Evolutionary conservation across 2,113 vertebrate genomes (phyloP).

Genomic region (Diphyllodes magnificus): DNA sequence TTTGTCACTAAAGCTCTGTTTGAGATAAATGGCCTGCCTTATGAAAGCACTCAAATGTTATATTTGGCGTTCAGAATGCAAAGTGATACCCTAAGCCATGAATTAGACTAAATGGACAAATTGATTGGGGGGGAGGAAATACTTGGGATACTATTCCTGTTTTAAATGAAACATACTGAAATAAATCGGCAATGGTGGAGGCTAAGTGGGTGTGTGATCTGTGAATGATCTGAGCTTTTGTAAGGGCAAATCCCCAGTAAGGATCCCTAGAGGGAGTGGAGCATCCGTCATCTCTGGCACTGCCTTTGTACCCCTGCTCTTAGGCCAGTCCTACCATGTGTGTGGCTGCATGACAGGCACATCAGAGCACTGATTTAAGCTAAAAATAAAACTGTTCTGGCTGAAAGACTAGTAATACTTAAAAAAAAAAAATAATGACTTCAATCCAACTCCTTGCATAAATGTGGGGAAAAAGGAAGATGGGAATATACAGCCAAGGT

Average conservation of each 20-base stretch:
- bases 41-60: background rate
- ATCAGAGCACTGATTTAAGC: background rate
- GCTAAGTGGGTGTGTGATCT: background rate
- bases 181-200: fast-evolving
- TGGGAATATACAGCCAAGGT: background rate
- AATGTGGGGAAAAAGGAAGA: background rate
- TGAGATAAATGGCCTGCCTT: background rate
- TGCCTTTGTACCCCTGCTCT: background rate
- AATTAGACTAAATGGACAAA: background rate
- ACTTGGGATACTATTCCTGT: background rate
- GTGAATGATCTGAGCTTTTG: fast-evolving
- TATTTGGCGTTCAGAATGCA: background rate
- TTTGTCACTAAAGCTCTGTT: background rate
- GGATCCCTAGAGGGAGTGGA: background rate
- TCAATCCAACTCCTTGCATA: background rate
- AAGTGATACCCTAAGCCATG: background rate
- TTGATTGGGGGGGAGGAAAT: background rate
- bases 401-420: background rate
- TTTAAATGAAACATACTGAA: background rate
- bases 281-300: background rate
- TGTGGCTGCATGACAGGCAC: background rate
- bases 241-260: background rate
- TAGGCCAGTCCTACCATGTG: background rate
- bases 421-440: background rate
- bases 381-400: background rate